These are phyloP conservation scores for Anticlea derivata DNA, from an alignment of 2,888 invertebrate genomes.

Conservation along the genomic window DNA sequence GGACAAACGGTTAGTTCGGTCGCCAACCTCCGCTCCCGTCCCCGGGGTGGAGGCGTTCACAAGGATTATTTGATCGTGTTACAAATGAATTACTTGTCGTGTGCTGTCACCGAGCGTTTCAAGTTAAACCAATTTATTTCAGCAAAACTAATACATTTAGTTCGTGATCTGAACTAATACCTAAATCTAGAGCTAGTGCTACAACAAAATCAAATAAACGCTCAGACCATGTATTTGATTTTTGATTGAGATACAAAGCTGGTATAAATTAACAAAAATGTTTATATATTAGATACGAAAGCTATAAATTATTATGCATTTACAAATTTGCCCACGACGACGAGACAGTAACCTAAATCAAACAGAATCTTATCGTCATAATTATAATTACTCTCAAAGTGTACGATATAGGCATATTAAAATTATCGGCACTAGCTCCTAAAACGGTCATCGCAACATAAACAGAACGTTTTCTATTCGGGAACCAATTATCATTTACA, in stretches of 20 bases:
- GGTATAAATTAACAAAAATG: too few species aligned
- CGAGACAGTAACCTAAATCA: conserved; percentile 47
- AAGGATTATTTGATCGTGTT: conserved; percentile 61
- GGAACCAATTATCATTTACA: conserved; percentile 83
- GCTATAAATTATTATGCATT: conserved; percentile 10
- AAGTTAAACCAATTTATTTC: conserved; percentile 1
- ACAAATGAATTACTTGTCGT: conserved; percentile 36
- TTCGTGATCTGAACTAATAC: neutral
- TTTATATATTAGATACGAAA: conserved; percentile 7
- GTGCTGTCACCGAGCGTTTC: conserved; percentile 13
- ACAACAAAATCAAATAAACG: neutral
- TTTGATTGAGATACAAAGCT: neutral
- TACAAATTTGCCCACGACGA: conserved; percentile 21
- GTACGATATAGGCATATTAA: conserved; percentile 62
- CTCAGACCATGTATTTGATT: neutral
- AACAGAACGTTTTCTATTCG: conserved; percentile 78
- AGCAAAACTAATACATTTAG: neutral
- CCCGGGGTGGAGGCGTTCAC: conserved; percentile 51
- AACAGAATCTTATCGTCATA: conserved; percentile 59
- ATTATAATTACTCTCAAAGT: conserved; percentile 57
- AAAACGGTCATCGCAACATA: conserved; percentile 68
- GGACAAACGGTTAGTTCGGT: conserved; percentile 59
- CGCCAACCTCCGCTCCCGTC: conserved; percentile 40
- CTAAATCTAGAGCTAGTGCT: neutral
- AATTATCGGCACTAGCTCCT: conserved; percentile 67